Conservation (phyloP, 2,113 vertebrate genomes). For the Heliornis fulica region DNA sequence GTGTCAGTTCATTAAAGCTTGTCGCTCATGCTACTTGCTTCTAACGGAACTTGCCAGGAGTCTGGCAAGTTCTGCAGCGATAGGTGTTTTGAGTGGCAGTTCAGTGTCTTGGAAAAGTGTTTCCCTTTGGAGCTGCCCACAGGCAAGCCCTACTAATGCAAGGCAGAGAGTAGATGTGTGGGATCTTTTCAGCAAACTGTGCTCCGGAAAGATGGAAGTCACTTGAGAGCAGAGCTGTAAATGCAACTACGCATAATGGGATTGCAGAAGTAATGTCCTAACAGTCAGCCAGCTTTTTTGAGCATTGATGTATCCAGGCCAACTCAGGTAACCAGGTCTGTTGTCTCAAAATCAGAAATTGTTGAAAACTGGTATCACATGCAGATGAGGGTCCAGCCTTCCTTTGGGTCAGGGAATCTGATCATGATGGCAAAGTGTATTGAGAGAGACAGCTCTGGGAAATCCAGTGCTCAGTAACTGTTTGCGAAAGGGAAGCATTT, state of each 20-base stretch:
- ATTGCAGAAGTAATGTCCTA: not conserved
- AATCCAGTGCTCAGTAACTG: not conserved
- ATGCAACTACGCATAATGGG: not conserved
- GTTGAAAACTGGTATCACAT: not conserved
- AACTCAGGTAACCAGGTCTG: not conserved
- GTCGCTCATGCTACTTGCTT: rapidly evolving
- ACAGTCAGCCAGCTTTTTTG: not conserved
- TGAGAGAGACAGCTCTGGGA: not conserved
- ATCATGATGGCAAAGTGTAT: not conserved
- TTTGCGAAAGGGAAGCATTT: not conserved
- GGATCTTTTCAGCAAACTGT: not conserved
- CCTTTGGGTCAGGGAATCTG: not conserved
- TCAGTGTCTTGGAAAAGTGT: not conserved
- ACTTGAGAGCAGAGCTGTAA: not conserved
- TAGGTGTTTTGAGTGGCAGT: not conserved
- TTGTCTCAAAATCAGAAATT: not conserved
- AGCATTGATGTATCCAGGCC: not conserved
- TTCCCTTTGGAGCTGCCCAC: not conserved
- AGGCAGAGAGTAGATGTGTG: not conserved
- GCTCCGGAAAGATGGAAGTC: not conserved
- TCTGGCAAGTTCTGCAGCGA: not conserved
- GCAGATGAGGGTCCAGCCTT: not conserved
- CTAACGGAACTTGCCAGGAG: not conserved
- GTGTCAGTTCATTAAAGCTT: not conserved
- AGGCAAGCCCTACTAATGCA: not conserved